A percentile compares a stretch with the other conserved stretches of the same genome.
Evolutionary conservation across 2,888 invertebrate genomes (phyloP).

Genomic region (Hymenopus coronatus): DNA sequence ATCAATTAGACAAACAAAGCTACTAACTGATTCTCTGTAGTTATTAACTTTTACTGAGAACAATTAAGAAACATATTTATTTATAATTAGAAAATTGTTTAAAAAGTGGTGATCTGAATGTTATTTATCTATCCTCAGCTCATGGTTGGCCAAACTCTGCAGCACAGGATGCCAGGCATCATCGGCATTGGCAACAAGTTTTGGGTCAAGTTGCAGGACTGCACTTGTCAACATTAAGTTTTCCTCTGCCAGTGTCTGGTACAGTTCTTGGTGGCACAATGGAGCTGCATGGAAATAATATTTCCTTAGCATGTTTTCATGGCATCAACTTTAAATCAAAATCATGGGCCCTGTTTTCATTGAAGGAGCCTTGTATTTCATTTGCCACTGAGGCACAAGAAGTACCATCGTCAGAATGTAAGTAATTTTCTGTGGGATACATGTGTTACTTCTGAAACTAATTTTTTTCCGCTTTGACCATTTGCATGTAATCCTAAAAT

Average conservation of each 20-base stretch:
- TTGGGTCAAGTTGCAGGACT: conserved; percentile 77
- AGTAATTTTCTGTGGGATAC: conserved; percentile 32
- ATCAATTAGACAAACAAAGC: background rate
- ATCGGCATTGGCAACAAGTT: conserved; percentile 93
- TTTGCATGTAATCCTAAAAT: too few species aligned
- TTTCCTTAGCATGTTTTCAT: conserved; percentile 95
- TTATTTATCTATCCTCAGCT: background rate
- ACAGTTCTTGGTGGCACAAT: conserved; percentile 85
- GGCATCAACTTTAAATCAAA: conserved; percentile 95
- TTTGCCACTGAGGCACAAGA: conserved; percentile 93
- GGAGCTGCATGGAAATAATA: conserved; percentile 77
- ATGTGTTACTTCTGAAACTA: too few species aligned
- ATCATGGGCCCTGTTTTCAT: conserved; percentile 93
- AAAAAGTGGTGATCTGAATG: background rate
- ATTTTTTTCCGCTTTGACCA: too few species aligned
- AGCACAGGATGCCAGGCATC: conserved; percentile 69
- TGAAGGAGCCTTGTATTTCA: conserved; percentile 88
- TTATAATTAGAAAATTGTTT: background rate
- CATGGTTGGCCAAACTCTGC: conserved; percentile 37
- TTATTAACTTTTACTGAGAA: background rate
- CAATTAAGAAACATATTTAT: background rate
- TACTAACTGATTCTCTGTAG: background rate
- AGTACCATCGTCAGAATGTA: conserved; percentile 65
- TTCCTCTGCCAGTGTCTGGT: conserved; percentile 66
- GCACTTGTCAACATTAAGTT: conserved; percentile 69